phyloP scores from a whole-genome alignment of 1,140 invertebrate genomes.

The Odontomachus brunneus region DNA sequence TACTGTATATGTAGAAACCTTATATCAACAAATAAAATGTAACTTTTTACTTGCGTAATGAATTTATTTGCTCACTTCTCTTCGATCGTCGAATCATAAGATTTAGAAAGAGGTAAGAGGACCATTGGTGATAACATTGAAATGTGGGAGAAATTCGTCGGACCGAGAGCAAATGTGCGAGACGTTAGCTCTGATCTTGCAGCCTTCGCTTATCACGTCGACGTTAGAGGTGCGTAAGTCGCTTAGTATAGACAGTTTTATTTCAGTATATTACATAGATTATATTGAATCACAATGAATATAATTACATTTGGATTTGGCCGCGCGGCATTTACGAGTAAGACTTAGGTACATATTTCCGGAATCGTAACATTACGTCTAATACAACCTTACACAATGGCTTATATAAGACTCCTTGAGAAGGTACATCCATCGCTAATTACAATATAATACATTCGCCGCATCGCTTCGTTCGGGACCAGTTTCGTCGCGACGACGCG shows the following conservation, averaged over 20 bases:
- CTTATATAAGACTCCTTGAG: conserved; percentile 74
- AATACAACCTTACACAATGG: conserved; percentile 74
- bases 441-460: conserved; percentile 83
- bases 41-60: conserved; percentile 1
- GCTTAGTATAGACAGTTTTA: conserved; percentile 75
- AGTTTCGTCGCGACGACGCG: conserved; percentile 14
- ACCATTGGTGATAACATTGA: no score
- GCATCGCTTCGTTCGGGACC: conserved; percentile 9
- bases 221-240: conserved; percentile 21
- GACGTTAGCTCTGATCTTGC: not conserved
- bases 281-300: conserved; percentile 81
- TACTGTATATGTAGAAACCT: not conserved
- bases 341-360: conserved; percentile 69
- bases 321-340: conserved; percentile 51
- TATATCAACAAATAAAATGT: conserved; percentile 35
- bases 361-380: conserved; percentile 75
- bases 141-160: not conserved
- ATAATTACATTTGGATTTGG: conserved; percentile 77
- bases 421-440: conserved; percentile 81
- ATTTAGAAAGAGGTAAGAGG: no score
- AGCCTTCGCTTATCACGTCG: conserved; percentile 8
- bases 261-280: conserved; percentile 82
- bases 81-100: not conserved
- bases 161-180: not conserved
- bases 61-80: conserved; percentile 7